A percentile compares a stretch with the other conserved stretches of the same genome.
phyloP scores from a whole-genome alignment of 2,113 vertebrate genomes.

The Pholis gunnellus region DNA sequence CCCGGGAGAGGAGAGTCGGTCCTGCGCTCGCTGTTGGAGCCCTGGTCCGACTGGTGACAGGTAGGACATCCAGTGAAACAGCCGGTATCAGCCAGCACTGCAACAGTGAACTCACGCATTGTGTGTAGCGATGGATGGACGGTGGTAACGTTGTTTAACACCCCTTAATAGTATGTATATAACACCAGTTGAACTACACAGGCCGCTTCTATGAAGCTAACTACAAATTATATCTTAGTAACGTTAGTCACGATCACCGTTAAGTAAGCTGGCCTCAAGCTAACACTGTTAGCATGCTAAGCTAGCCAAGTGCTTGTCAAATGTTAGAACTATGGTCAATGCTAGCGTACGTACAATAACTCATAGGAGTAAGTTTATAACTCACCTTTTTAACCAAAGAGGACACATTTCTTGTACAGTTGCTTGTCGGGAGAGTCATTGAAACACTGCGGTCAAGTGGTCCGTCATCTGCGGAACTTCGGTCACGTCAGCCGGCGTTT shows the following conservation, averaged over 20 bases:
- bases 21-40: constrained; percentile 95
- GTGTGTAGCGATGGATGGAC: not conserved
- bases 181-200: not conserved
- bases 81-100: not conserved
- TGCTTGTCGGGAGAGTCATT: constrained; percentile 69
- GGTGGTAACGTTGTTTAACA: not conserved
- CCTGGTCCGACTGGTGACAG: constrained; percentile 86
- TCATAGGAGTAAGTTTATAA: accelerated
- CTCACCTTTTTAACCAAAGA: constrained; percentile 79
- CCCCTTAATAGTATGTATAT: not conserved
- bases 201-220: not conserved
- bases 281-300: constrained; percentile 55
- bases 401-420: constrained; percentile 54
- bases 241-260: not conserved
- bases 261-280: constrained; percentile 13
- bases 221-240: not conserved
- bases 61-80: not conserved
- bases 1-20: constrained; percentile 91
- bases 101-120: not conserved
- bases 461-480: too few relatives aligned
- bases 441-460: too few relatives aligned
- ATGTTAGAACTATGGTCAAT: not conserved
- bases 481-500: too few relatives aligned
- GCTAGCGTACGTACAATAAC: accelerated
- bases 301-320: constrained; percentile 7